These are phyloP conservation scores for Gnathonemus longibarbis DNA, from an alignment of 2,113 vertebrate species.

Conservation along the genomic window DNA sequence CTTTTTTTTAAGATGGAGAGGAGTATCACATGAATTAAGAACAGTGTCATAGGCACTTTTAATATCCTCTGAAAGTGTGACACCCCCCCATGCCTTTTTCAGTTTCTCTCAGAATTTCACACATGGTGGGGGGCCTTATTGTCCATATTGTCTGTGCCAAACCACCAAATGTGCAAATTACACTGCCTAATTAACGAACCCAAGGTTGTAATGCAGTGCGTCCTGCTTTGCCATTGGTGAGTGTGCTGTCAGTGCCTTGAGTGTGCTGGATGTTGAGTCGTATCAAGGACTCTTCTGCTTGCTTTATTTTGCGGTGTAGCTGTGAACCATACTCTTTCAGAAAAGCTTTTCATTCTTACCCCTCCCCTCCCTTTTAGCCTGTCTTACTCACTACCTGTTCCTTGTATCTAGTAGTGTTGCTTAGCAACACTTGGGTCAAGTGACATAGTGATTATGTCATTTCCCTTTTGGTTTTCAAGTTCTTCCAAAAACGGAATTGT, in stretches of 20 bases:
- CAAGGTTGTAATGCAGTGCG: not conserved
- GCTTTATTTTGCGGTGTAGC: not conserved
- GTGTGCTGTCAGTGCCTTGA: not conserved
- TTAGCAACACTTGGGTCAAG: conserved; percentile 28
- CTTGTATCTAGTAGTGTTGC: conserved; percentile 28
- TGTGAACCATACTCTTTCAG: conserved; percentile 1
- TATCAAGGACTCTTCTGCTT: not conserved
- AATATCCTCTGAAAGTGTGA: not conserved
- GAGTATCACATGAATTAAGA: not conserved
- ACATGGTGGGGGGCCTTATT: not conserved
- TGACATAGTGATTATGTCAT: conserved; percentile 25
- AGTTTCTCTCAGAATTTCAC: not conserved
- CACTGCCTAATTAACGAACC: not conserved
- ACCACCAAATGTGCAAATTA: not conserved
- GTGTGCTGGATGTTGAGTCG: not conserved
- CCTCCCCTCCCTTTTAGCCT: not conserved
- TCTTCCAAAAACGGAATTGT: conserved; percentile 31
- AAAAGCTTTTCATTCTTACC: not conserved
- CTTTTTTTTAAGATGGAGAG: not conserved
- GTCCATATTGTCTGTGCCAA: not conserved
- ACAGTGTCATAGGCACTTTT: not conserved
- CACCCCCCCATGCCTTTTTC: not conserved
- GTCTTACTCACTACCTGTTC: conserved; percentile 11
- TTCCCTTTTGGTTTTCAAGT: conserved; percentile 24
- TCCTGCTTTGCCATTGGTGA: not conserved